Percentiles rank a stretch among this genome's conserved stretches.
Conservation (phyloP, 2,888 invertebrate species). For the Melieria picta region DNA sequence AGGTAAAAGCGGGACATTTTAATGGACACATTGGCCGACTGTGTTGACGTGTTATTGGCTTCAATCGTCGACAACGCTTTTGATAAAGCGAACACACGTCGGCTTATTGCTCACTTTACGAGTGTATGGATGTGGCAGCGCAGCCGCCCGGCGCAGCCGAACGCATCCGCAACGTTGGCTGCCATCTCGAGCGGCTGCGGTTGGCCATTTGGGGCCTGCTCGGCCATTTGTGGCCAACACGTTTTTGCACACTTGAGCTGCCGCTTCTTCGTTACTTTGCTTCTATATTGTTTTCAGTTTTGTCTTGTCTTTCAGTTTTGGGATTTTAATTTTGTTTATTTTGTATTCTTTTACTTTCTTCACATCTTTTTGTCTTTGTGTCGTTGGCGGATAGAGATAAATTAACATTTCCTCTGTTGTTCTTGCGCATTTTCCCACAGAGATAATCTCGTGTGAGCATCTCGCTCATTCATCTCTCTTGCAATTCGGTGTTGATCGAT, state of each 20-base stretch:
- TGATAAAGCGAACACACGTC: slow-evolving; percentile 1
- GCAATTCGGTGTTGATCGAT: slow-evolving; percentile 17
- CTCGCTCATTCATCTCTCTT: not conserved
- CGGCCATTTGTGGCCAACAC: not conserved
- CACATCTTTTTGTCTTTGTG: slow-evolving; percentile 52
- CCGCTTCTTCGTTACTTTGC: slow-evolving; percentile 8
- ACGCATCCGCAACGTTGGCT: not conserved
- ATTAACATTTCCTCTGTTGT: slow-evolving; percentile 52
- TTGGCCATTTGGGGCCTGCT: not conserved
- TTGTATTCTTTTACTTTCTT: slow-evolving; percentile 28
- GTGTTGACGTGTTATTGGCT: slow-evolving; percentile 61
- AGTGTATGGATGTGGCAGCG: slow-evolving; percentile 1
- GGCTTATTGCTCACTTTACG: slow-evolving; percentile 29
- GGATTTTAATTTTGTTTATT: slow-evolving; percentile 5
- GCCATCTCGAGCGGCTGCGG: not conserved
- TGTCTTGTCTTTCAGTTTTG: not conserved
- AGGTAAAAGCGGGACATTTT: slow-evolving; percentile 45
- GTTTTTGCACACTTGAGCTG: slow-evolving; percentile 1
- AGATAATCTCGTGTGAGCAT: slow-evolving; percentile 46
- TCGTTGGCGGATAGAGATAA: slow-evolving; percentile 46
- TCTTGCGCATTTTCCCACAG: slow-evolving; percentile 55
- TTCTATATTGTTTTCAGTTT: not conserved
- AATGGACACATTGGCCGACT: slow-evolving; percentile 50
- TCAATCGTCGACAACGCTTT: slow-evolving; percentile 37
- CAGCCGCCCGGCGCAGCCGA: not conserved